Conservation (phyloP, 1,140 invertebrate genomes). For the Cydia strobilella region DNA sequence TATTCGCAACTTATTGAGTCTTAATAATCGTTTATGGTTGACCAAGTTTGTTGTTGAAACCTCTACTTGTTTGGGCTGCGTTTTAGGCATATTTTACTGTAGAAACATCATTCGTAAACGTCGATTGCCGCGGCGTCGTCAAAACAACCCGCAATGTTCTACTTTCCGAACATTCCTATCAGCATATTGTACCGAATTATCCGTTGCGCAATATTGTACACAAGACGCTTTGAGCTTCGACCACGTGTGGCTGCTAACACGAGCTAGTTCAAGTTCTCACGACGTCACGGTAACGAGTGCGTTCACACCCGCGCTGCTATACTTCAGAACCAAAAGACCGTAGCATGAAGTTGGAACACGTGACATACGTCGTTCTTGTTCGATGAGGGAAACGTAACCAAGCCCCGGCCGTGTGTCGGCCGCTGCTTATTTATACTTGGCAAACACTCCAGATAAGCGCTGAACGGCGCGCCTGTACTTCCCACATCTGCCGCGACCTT, state of each 20-base stretch:
- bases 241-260: constrained; percentile 59
- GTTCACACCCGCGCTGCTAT: constrained; percentile 60
- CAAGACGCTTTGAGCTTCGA: constrained; percentile 45
- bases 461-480: constrained; percentile 72
- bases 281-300: constrained; percentile 56
- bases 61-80: neutral
- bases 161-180: constrained; percentile 29
- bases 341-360: neutral
- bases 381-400: constrained; percentile 43
- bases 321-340: neutral
- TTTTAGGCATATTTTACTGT: neutral
- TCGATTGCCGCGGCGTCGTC: constrained; percentile 9
- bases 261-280: constrained; percentile 63
- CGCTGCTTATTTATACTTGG: constrained; percentile 68
- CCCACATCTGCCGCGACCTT: constrained; percentile 77
- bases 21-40: neutral
- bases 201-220: constrained; percentile 46
- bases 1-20: neutral
- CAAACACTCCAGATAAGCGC: constrained; percentile 71
- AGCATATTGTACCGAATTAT: constrained; percentile 22
- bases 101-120: neutral
- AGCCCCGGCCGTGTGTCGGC: constrained; percentile 43
- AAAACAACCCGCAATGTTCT: constrained; percentile 17
- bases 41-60: neutral
- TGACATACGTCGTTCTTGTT: neutral